A percentile compares a stretch with the other conserved stretches of the same genome.
phyloP scores from a whole-genome alignment of 1,140 invertebrate species.

The Drosophila pachea region DNA sequence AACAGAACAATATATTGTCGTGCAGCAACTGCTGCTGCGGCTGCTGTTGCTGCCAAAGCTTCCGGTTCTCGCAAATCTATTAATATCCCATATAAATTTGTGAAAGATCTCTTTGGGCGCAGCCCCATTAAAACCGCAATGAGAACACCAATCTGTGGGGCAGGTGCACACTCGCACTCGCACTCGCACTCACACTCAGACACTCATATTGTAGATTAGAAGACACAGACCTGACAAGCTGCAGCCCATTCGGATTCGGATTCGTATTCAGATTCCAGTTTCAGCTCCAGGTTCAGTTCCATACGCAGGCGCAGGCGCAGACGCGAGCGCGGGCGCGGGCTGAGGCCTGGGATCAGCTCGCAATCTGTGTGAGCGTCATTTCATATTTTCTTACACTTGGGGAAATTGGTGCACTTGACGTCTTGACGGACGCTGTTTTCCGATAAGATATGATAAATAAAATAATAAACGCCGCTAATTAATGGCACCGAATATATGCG shows the following conservation, averaged over 20 bases:
- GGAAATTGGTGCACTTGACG: constrained; percentile 24
- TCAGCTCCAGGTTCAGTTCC: constrained; percentile 9
- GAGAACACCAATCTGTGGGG: constrained; percentile 11
- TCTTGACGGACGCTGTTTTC: constrained; percentile 28
- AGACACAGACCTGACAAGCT: constrained; percentile 16
- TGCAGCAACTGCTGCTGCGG: constrained; percentile 1
- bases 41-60: constrained; percentile 10
- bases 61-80: constrained; percentile 40
- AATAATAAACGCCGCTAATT: constrained; percentile 45
- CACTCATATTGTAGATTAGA: constrained; percentile 12
- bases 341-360: constrained; percentile 4
- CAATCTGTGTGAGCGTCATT: constrained; percentile 52
- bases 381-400: constrained; percentile 55
- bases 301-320: constrained; percentile 1
- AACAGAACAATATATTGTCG: background rate
- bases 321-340: too few species aligned
- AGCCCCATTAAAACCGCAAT: constrained; percentile 19
- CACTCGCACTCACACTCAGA: background rate
- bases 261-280: constrained; percentile 12
- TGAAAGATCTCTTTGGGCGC: constrained; percentile 14
- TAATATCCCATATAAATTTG: constrained; percentile 45
- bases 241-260: constrained; percentile 16
- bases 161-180: constrained; percentile 8
- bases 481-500: constrained; percentile 50
- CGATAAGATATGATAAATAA: constrained; percentile 39